These are phyloP conservation scores for Collichthys lucidus DNA, from an alignment of 2,113 vertebrate genomes.

Conservation along the genomic window DNA sequence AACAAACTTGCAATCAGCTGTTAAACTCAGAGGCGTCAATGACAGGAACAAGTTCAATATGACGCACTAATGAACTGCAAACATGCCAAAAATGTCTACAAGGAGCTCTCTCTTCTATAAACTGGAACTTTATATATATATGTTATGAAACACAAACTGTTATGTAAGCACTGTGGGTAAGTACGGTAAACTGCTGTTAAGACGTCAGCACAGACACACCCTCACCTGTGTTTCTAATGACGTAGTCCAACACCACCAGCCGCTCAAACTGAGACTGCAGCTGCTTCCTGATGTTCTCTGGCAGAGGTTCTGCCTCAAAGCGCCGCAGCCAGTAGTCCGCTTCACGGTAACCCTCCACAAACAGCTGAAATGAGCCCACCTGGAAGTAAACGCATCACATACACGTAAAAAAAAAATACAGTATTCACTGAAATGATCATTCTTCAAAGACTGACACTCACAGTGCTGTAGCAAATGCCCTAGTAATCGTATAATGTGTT, in stretches of 20 bases:
- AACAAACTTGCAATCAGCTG: not conserved
- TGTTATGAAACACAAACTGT: not conserved
- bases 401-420: not conserved
- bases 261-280: conserved; percentile 97
- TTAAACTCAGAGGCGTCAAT: not conserved
- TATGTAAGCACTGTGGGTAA: not conserved
- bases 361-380: conserved; percentile 98
- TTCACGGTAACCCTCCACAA: conserved; percentile 96
- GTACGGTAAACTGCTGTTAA: not conserved
- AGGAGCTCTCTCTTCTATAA: not conserved
- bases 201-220: conserved; percentile 13
- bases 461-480: too few species aligned
- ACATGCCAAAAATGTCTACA: not conserved
- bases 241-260: conserved; percentile 94
- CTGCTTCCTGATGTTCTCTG: conserved; percentile 97
- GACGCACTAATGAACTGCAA: too few species aligned
- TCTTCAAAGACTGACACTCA: too few species aligned
- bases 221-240: conserved; percentile 96
- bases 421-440: too few species aligned
- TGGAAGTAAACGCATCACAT: conserved; percentile 60
- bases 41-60: not conserved
- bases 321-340: conserved; percentile 97
- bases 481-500: too few species aligned
- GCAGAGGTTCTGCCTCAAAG: conserved; percentile 96
- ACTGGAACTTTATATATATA: too few species aligned